Conservation (phyloP, 2,888 invertebrate species). For the Perithous albicinctus region DNA sequence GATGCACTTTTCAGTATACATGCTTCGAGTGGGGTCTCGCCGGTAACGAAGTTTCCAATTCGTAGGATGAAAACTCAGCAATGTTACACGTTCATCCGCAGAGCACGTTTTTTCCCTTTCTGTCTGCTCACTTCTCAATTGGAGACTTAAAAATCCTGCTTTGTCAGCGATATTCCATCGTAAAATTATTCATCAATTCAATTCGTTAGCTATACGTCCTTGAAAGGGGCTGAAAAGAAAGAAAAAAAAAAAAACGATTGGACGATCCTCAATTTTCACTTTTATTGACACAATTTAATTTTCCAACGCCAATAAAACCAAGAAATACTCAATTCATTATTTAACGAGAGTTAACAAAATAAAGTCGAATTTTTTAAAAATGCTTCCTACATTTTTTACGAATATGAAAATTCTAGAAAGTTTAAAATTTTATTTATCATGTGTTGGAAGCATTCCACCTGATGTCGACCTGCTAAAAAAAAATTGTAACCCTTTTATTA, state of each 20-base stretch:
- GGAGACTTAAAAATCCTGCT: conserved; percentile 41
- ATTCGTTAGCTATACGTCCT: conserved; percentile 27
- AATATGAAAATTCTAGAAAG: background rate
- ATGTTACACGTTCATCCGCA: conserved; percentile 1
- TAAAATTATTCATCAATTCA: conserved; percentile 28
- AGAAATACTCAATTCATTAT: too few species aligned
- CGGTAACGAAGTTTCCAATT: conserved; percentile 59
- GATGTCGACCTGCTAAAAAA: too few species aligned
- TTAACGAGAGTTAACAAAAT: background rate
- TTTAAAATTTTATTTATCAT: too few species aligned
- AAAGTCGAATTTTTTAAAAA: background rate
- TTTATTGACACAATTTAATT: too few species aligned
- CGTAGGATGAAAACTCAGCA: conserved; percentile 52
- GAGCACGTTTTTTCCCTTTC: conserved; percentile 15
- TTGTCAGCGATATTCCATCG: conserved; percentile 36
- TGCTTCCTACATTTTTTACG: background rate
- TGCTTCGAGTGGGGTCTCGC: background rate
- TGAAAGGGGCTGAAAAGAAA: too few species aligned
- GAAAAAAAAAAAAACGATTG: background rate
- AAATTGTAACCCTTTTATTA: background rate
- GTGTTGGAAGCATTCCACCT: too few species aligned
- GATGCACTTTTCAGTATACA: background rate
- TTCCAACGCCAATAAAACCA: too few species aligned
- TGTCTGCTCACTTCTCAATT: conserved; percentile 22
- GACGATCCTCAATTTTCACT: background rate